Evolutionary conservation across 2,113 vertebrate species (phyloP), one percentile per base, ranked within the genome.

Genomic region (Melanerpes formicivorus): DNA sequence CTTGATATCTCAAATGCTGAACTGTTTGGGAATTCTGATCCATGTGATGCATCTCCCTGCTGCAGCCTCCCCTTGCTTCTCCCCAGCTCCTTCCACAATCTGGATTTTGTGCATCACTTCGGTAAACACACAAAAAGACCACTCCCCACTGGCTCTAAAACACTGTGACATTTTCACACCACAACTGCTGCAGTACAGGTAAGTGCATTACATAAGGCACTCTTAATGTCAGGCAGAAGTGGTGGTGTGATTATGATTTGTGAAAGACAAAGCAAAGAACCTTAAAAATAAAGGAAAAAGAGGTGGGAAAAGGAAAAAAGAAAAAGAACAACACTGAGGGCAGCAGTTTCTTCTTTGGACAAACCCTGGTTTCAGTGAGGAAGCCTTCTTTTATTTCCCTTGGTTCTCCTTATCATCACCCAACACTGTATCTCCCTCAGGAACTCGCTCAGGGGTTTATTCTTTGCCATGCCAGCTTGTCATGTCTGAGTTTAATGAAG

Each of bases 401-500:
- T 75, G 11, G 5, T 60, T 78, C 46, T 73, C 22, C 37, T 67
- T 62, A 82, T 32, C 44, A 15, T 62, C 59, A 87, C 48, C 23
- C 63, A 72, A 30, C 14, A 18, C 10, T 1, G 4, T 65, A n/a
- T 69, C 64, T 88, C 72, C 27, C 29, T 62, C 40, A 88, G 85
- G 79, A 96, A 75, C 79, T 77, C 70, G 44, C 76, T 88, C 63
- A 56, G 90, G 95, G 94, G 63, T 96, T 97, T 94, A 42, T 10
- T 92, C 91, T 95, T 92, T 76, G 63, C 96, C 96, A 91, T 89
- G 95, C 93, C 97, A 93, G 87, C 97, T 97, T 97, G 95, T 98
- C 97, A 94, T 97, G 96, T 97, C 95, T 96, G 90, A 50, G 19
- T 95, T 97, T 98, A 97, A 98, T 97, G 97, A 97, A 97, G 97